A percentile compares a stretch with the other conserved stretches of the same genome.
phyloP scores from a whole-genome alignment of 1,140 invertebrate species.

The Chrysomallon squamiferum region DNA sequence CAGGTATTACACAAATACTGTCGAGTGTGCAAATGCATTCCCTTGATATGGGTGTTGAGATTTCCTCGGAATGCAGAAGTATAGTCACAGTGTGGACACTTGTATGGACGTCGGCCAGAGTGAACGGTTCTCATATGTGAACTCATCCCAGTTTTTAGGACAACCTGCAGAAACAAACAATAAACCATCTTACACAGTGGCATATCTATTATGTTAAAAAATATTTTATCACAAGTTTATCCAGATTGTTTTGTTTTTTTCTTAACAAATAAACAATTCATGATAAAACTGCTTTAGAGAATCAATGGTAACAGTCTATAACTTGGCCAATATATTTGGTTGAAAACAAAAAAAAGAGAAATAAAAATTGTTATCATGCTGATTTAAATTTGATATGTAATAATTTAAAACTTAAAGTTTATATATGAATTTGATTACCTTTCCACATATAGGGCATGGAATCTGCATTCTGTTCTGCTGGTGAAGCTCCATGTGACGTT shows the following conservation, averaged over 20 bases:
- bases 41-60: slow-evolving; percentile 60
- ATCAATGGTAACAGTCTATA: no score
- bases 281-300: no score
- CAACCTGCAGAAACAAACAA: slow-evolving; percentile 25
- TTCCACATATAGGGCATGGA: slow-evolving; percentile 59
- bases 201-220: no score
- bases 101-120: slow-evolving; percentile 56
- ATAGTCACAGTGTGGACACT: slow-evolving; percentile 59
- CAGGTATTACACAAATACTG: slow-evolving; percentile 58
- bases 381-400: no score
- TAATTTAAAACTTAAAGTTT: no score
- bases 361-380: no score
- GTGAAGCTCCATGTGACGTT: slow-evolving; percentile 57
- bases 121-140: slow-evolving; percentile 60
- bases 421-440: slow-evolving; percentile 21
- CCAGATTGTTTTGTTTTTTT: no score
- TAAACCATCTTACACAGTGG: no score
- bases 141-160: slow-evolving; percentile 59
- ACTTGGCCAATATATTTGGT: no score
- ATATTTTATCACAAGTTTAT: no score
- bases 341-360: no score
- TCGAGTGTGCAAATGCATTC: slow-evolving; percentile 59
- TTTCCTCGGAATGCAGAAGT: slow-evolving; percentile 58
- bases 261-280: no score
- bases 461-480: slow-evolving; percentile 60